Percentiles rank a stretch among this genome's conserved stretches.
phyloP scores from a whole-genome alignment of 2,888 invertebrate genomes.

The Rotaria socialis region DNA sequence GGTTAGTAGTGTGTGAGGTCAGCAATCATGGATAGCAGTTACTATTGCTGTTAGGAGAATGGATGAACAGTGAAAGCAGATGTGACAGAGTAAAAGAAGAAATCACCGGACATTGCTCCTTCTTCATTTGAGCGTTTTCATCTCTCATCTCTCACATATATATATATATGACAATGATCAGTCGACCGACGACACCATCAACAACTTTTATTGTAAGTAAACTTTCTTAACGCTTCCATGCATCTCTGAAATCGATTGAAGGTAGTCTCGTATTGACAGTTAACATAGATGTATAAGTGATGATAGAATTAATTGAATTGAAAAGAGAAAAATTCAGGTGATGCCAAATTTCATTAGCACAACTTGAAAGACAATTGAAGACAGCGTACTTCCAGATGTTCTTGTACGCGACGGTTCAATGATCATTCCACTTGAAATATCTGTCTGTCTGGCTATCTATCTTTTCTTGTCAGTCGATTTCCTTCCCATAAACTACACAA shows the following conservation, averaged over 20 bases:
- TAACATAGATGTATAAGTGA: not conserved
- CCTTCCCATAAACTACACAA: not conserved
- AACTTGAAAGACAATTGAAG: not conserved
- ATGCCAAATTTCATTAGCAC: not conserved
- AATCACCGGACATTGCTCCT: slow-evolving; percentile 36
- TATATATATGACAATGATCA: slow-evolving; percentile 9
- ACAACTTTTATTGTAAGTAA: not conserved
- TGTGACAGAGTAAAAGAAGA: slow-evolving; percentile 19
- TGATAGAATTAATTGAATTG: not conserved
- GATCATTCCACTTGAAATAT: slow-evolving; percentile 5
- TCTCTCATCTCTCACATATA: no score
- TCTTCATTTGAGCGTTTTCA: slow-evolving; percentile 32
- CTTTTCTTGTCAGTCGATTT: slow-evolving; percentile 14
- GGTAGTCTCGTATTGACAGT: not conserved
- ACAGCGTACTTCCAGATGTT: not conserved
- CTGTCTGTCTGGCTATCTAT: not conserved
- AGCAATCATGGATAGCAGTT: slow-evolving; percentile 23
- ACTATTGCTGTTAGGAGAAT: not conserved
- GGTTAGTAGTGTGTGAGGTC: not conserved
- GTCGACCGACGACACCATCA: not conserved
- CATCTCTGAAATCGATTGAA: not conserved
- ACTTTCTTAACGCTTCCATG: not conserved
- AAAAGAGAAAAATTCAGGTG: not conserved
- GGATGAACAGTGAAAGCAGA: slow-evolving; percentile 34
- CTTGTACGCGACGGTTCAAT: not conserved